Conservation (phyloP, 2,888 invertebrate species). For the Gastrophysa polygoni region DNA sequence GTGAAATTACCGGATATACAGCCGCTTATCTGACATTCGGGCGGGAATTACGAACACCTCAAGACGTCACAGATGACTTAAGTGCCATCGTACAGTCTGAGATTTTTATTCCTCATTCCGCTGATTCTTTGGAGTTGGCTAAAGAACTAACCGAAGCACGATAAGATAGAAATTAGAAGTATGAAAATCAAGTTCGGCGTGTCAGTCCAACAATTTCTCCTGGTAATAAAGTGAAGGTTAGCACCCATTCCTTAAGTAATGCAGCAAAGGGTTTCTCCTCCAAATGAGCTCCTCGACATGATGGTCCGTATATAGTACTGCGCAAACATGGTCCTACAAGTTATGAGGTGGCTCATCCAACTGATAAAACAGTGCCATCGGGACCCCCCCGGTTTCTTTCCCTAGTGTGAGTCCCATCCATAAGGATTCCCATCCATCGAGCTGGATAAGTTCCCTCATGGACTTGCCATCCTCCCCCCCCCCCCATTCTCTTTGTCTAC, state of each 20-base stretch:
- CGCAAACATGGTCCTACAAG: slow-evolving; percentile 18
- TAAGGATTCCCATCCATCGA: too few species aligned
- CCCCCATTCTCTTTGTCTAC: too few species aligned
- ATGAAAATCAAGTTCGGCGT: slow-evolving; percentile 31
- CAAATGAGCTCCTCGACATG: slow-evolving; percentile 45
- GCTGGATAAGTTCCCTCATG: too few species aligned
- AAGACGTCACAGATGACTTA: slow-evolving; percentile 26
- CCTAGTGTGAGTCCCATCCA: too few species aligned
- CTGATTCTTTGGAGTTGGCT: slow-evolving; percentile 3
- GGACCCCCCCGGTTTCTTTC: too few species aligned
- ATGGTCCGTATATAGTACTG: slow-evolving; percentile 45
- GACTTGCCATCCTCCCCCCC: too few species aligned
- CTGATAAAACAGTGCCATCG: slow-evolving; percentile 6
- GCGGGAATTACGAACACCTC: slow-evolving; percentile 40
- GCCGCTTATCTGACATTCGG: slow-evolving; percentile 45
- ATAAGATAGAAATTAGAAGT: slow-evolving; percentile 27
- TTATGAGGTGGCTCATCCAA: slow-evolving; percentile 22
- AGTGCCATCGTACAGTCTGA: slow-evolving; percentile 11
- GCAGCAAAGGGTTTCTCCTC: slow-evolving; percentile 32
- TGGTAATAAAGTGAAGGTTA: slow-evolving; percentile 40
- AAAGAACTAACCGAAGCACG: slow-evolving; percentile 12
- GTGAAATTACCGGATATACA: slow-evolving; percentile 36
- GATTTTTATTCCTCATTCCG: slow-evolving; percentile 17
- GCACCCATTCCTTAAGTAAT: slow-evolving; percentile 39
- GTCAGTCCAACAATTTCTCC: slow-evolving; percentile 32